Percentiles rank a stretch among this genome's conserved stretches.
These are phyloP conservation scores for Myoxocephalus aenaeus DNA, from an alignment of 2,797 vertebrate genomes.

Conservation along the genomic window DNA sequence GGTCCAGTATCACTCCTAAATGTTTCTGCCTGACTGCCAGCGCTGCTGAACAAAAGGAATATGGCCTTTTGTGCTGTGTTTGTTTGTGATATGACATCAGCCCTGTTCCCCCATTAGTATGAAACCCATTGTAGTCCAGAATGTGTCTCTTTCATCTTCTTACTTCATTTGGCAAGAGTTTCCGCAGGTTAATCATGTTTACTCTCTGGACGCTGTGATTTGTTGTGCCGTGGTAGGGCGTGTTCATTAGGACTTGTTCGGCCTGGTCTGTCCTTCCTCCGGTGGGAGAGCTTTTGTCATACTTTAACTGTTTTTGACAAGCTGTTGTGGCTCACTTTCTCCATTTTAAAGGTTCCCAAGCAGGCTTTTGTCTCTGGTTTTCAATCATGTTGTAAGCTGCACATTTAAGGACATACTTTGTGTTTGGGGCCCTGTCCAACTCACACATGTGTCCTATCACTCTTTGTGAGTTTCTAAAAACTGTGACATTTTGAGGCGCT, in stretches of 20 bases:
- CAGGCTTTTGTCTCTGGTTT: constrained; percentile 8
- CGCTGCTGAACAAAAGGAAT: constrained; percentile 5
- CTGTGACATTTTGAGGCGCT: constrained; percentile 7
- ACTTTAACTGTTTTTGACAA: constrained; percentile 27
- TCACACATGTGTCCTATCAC: not conserved
- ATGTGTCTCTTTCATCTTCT: constrained; percentile 28
- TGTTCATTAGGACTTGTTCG: constrained; percentile 14
- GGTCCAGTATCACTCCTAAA: constrained; percentile 1
- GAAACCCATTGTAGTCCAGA: constrained; percentile 19
- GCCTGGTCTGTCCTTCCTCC: constrained; percentile 15
- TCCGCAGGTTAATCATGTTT: constrained; percentile 37
- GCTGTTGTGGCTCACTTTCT: constrained; percentile 17
- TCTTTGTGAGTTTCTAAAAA: not conserved
- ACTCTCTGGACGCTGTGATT: constrained; percentile 20
- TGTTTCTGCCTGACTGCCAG: constrained; percentile 14
- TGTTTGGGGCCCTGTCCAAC: not conserved
- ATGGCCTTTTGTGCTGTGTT: constrained; percentile 1
- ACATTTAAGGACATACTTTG: not conserved
- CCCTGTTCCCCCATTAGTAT: constrained; percentile 25
- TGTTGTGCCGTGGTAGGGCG: not conserved
- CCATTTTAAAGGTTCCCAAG: constrained; percentile 8
- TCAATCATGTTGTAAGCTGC: constrained; percentile 13
- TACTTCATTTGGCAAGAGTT: constrained; percentile 27
- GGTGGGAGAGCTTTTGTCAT: constrained; percentile 18
- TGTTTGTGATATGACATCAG: constrained; percentile 20